Evolutionary conservation across 1,140 invertebrate species (phyloP), one percentile per base, ranked within the genome.

Genomic region (Micrasema minimum): DNA sequence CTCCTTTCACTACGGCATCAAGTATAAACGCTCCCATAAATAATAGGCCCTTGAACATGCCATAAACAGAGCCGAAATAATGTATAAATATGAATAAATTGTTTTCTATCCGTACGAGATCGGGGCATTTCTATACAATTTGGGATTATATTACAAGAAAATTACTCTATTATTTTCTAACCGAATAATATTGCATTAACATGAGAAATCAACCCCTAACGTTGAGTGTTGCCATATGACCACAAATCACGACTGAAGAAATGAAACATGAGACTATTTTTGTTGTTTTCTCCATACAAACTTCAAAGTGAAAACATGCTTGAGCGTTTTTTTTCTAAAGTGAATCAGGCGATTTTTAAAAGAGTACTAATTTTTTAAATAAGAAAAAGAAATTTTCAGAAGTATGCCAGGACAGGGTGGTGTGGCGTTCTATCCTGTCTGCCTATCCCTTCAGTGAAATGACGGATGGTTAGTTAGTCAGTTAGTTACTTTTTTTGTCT

Each of bases 131-230:
- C 43, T 64, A 53, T 64, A 26, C 45, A 70, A 72, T 75, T 71
- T 72, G 46, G 66, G 46, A 65, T 68, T 74, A 74, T 74, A 70
- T 71, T 71, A 55, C 59, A 71, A 22, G 48, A 50, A 72, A 75
- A 75, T 75, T 69, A 72, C 73, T 75, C 73, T 67, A 75, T 75
- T 75, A 75, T 75, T 75, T 75, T 41, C 57, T 18, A 10, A 37
- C 57, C 7, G 69, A 71, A 69, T 71, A 61, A 75, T 69, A 66
- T 43, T 48, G 69, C 50, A 72, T 69, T 75, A 72, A 68, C 73
- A 75, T 75, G 73, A 70, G 57, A 74, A 69, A 70, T 61, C n/a
- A 12, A 43, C 65, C 26, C 57, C 68, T 11, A 57, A 38, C 9
- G 66, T 45, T 37, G 51, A 51, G 50, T 64, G 43, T 46, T 64